Base-by-base conservation (phyloP, 2,113 vertebrate species). In the Parus major region DNA sequence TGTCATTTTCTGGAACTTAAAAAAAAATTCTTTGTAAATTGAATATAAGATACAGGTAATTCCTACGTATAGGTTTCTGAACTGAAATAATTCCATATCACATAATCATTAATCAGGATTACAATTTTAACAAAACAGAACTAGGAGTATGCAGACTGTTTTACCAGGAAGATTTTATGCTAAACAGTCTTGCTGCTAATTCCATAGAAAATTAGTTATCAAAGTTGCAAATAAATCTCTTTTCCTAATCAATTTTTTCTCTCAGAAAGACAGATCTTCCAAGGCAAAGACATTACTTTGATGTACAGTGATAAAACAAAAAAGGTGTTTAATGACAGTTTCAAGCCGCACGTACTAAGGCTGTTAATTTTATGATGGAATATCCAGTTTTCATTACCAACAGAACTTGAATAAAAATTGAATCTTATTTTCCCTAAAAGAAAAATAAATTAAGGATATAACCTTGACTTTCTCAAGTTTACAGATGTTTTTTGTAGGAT, bases 1-100 rank as follows among this genome's bases (percentile, higher is more conserved):
- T 0, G 3, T 20, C 0, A 9, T 65, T 78, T 79, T 75, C 12
- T 60, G 10, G 0, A 2, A 33, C 15, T 25, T 79, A 7, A 13
- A 49, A 84, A 39, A 60, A 29, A 19, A 3, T 35, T 82, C 6
- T 25, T 3, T 60, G 9, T 3, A 79, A 79, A 39, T 55, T 49
- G 0, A 19, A 14, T 44, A 24, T 21, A 50, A 85, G 14, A 49
- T 36, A 47, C 20, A 39, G 3, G 12, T 49, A 8, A 66, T 63
- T 68, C 3, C 21, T 72, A 35, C 39, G 20, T 12, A 87, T 7
- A 77, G 5, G 19, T 59, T 82, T 82, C 36, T 69, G 59, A 77
- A 90, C 7, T 42, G 21, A 79, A 71, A 79, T 60, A 3, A 49
- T 76, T 75, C 27, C 5, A 12, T 86, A 35, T 61, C 15, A 17